phyloP scores from a whole-genome alignment of 2,797 vertebrate species.

The Fistularia commersonii region DNA sequence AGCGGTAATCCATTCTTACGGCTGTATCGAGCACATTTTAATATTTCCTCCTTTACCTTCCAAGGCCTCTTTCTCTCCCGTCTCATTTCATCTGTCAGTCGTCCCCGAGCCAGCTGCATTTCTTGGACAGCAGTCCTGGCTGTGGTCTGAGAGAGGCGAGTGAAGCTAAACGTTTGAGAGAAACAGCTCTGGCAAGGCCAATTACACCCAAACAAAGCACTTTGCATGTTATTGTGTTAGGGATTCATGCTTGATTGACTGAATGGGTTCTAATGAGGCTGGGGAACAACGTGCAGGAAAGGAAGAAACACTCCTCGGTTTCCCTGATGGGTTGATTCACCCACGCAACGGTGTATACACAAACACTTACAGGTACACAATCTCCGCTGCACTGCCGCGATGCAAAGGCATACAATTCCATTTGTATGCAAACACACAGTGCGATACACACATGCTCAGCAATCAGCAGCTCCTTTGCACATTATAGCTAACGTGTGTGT shows the following conservation, averaged over 20 bases:
- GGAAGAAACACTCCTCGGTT: conserved; percentile 48
- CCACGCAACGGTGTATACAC: conserved; percentile 5
- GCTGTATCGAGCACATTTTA: too few relatives aligned
- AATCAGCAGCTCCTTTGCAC: conserved; percentile 11
- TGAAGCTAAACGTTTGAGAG: conserved; percentile 58
- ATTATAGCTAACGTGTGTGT: conserved; percentile 13
- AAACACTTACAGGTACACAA: conserved; percentile 15
- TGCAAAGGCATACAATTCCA: conserved; percentile 29
- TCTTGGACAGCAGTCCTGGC: conserved; percentile 53
- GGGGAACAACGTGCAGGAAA: conserved; percentile 47
- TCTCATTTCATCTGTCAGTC: conserved; percentile 18
- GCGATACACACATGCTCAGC: conserved; percentile 3
- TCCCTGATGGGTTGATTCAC: conserved; percentile 56
- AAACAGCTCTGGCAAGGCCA: conserved; percentile 64
- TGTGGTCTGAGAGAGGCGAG: conserved; percentile 40
- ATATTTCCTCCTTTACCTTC: neutral
- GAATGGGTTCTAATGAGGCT: conserved; percentile 71
- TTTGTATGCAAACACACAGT: conserved; percentile 8
- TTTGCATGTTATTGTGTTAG: conserved; percentile 73
- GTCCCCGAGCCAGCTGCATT: conserved; percentile 46
- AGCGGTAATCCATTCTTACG: too few relatives aligned
- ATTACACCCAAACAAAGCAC: conserved; percentile 71
- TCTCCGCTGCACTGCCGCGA: conserved; percentile 12
- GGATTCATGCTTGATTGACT: conserved; percentile 72
- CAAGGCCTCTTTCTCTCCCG: conserved; percentile 7